A percentile compares a stretch with the other conserved stretches of the same genome.
Conservation (phyloP, 2,113 vertebrate genomes). For the Eretmochelys imbricata region DNA sequence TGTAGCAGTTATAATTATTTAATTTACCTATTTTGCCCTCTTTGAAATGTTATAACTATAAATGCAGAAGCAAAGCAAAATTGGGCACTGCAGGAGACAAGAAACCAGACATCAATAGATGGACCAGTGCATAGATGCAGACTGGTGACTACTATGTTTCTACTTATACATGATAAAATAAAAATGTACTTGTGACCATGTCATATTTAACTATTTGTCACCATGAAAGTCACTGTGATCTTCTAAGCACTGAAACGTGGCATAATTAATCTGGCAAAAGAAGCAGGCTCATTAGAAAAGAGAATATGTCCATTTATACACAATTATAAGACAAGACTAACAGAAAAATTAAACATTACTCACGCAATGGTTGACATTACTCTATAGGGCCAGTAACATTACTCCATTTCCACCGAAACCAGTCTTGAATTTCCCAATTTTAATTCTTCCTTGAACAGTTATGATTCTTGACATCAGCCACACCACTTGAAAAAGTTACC, state of each 20-base stretch:
- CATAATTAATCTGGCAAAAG: neutral
- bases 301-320: neutral
- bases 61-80: conserved; percentile 66
- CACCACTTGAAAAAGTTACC: neutral
- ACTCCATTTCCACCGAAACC: neutral
- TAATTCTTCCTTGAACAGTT: neutral
- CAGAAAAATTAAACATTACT: neutral
- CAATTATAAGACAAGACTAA: neutral
- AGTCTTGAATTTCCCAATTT: neutral
- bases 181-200: neutral
- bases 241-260: neutral
- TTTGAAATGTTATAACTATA: conserved; percentile 64
- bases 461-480: neutral
- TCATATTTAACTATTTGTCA: neutral
- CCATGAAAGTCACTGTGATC: neutral
- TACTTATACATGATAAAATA: neutral
- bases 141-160: neutral
- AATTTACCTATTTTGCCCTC: conserved; percentile 68
- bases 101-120: conserved; percentile 29
- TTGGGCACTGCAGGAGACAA: conserved; percentile 37
- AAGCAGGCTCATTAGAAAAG: neutral
- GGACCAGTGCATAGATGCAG: conserved; percentile 38
- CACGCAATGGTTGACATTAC: neutral
- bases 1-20: conserved; percentile 73
- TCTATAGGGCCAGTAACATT: neutral